Conservation (phyloP, 2,888 invertebrate genomes). For the Saturnia japonica region DNA sequence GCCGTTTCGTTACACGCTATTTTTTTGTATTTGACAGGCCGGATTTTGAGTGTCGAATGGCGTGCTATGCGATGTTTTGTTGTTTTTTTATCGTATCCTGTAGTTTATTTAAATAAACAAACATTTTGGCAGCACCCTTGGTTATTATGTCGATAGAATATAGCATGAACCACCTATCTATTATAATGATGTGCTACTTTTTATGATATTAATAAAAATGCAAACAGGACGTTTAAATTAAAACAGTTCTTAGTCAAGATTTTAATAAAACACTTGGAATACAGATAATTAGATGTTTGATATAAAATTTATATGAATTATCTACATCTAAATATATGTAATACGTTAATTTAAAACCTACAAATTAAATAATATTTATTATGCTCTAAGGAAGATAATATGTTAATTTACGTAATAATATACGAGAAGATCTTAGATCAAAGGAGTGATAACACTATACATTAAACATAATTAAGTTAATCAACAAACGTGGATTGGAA, state of each 20-base stretch:
- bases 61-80: constrained; percentile 48
- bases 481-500: not conserved
- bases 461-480: not conserved
- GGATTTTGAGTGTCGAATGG: constrained; percentile 69
- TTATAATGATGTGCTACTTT: not conserved
- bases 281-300: not conserved
- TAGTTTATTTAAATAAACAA: constrained; percentile 29
- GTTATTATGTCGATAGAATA: not conserved
- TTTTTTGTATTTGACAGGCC: constrained; percentile 67
- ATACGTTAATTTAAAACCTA: not conserved
- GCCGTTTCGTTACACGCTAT: constrained; percentile 64
- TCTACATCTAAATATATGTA: not conserved
- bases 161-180: not conserved
- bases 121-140: not conserved
- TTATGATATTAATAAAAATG: not conserved
- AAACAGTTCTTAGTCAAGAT: not conserved
- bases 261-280: not conserved
- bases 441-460: not conserved
- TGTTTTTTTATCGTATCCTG: constrained; percentile 57
- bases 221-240: not conserved
- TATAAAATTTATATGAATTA: not conserved
- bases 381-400: not conserved
- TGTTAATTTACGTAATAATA: not conserved
- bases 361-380: not conserved
- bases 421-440: not conserved